Evolutionary conservation across 2,888 invertebrate species (phyloP).

Genomic region (Heterodera filipjevi): DNA sequence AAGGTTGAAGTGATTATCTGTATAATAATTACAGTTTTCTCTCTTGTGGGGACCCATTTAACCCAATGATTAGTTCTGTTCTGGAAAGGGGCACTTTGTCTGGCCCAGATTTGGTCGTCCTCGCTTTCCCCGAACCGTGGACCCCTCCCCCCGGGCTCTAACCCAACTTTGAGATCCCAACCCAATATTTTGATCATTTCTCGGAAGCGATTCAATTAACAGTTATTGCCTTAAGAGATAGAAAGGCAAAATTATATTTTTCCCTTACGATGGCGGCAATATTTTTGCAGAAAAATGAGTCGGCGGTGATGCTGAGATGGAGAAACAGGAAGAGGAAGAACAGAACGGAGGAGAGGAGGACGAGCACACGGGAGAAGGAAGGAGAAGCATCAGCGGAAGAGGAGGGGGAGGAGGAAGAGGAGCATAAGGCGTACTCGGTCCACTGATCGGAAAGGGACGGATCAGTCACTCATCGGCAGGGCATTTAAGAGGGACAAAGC

Average conservation of each 20-base stretch:
- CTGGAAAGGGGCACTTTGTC: too few species aligned
- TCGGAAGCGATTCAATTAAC: too few species aligned
- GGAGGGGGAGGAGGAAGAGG: constrained; percentile 44
- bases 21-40: too few species aligned
- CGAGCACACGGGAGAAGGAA: constrained; percentile 13
- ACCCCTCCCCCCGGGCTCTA: too few species aligned
- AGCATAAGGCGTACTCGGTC: constrained; percentile 20
- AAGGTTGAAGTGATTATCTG: too few species aligned
- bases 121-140: too few species aligned
- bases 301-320: constrained; percentile 52
- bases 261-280: constrained; percentile 66
- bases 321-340: constrained; percentile 51
- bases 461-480: neutral
- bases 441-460: neutral
- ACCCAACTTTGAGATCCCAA: too few species aligned
- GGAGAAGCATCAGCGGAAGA: constrained; percentile 46
- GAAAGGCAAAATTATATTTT: neutral
- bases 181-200: too few species aligned
- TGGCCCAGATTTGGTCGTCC: too few species aligned
- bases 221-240: neutral
- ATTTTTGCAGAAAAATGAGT: constrained; percentile 66
- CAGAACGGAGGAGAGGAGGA: constrained; percentile 26
- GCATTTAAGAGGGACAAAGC: neutral
- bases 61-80: too few species aligned
- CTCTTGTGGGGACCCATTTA: too few species aligned